phyloP scores from a whole-genome alignment of 2,113 vertebrate genomes.

The Lepidothrix coronata region DNA sequence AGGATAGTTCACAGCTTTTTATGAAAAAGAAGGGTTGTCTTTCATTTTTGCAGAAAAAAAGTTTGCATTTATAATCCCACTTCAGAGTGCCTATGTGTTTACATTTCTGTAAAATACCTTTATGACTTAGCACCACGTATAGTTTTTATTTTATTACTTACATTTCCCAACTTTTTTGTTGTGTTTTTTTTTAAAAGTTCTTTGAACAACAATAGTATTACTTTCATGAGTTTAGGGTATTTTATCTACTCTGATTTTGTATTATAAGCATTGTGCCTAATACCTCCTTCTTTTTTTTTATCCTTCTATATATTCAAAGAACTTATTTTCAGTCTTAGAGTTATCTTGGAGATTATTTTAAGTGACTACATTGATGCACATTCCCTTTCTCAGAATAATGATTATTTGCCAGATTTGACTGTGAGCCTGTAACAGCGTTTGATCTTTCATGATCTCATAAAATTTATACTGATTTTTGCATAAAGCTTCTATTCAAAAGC shows the following conservation, averaged over 20 bases:
- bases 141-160: not conserved
- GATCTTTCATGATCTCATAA: slow-evolving; percentile 13
- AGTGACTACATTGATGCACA: slow-evolving; percentile 22
- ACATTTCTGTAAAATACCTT: not conserved
- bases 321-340: slow-evolving; percentile 53
- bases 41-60: not conserved
- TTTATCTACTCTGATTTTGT: not conserved
- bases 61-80: not conserved
- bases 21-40: not conserved
- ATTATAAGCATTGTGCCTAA: not conserved
- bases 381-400: slow-evolving; percentile 20
- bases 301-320: slow-evolving; percentile 36
- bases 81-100: not conserved
- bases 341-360: slow-evolving; percentile 49
- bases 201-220: not conserved
- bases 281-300: not conserved
- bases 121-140: not conserved
- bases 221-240: not conserved
- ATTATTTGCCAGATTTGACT: slow-evolving; percentile 7
- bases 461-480: slow-evolving; percentile 6
- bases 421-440: not conserved
- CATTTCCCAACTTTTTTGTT: not conserved
- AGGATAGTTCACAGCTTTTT: not conserved
- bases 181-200: not conserved
- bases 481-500: slow-evolving; percentile 25